Base-by-base conservation (phyloP, 1,140 invertebrate genomes). In the Zaprionus capensis region DNA sequence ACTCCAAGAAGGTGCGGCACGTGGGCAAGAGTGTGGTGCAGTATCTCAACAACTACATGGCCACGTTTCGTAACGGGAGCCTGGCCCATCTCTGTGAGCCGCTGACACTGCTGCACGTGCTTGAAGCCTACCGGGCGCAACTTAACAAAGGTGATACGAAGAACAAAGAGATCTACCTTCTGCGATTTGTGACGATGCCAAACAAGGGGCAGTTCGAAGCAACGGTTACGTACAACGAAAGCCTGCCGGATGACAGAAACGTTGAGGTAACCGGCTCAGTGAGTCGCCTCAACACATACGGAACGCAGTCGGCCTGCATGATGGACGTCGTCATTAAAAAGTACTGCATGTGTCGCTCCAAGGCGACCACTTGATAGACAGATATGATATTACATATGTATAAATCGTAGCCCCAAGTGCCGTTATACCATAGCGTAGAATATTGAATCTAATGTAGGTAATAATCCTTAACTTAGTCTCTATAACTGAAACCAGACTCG, bases 271-370 rank as follows among this genome's bases (percentile, higher is more conserved):
- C 87, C 6, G 94, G 94, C 0, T 92, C 92, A 5, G 94, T 96
- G 5, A 96, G 95, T 76, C 93, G 96, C 26, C 92, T 96, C 28
- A 95, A 96, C 62, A 90, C 91, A 2, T 96, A 96, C 80, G 93
- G 84, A 15, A 93, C 92, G 2, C 93, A 94, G 71, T 94, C 94
- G 51, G 82, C 92, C 26, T 95, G 95, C 80, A 92, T 95, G 15
- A 74, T 81, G 22, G 92, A 94, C 67, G 93, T 93, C 36, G 84
- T 91, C 15, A 92, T 94, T 15, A 94, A 94, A 69, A 94, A 94
- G 61, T 95, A 94, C 91, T 95, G 95, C 76, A 92, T 88, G 68
- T 94, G 94, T 73, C 82, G 80, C 15, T 85, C 90, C 68, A 80
- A 57, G 71, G 74, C 61, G 80, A 61, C n/a, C 69, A 28, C 38